Conservation (phyloP, 1,140 invertebrate species). For the Ips nitidus region DNA sequence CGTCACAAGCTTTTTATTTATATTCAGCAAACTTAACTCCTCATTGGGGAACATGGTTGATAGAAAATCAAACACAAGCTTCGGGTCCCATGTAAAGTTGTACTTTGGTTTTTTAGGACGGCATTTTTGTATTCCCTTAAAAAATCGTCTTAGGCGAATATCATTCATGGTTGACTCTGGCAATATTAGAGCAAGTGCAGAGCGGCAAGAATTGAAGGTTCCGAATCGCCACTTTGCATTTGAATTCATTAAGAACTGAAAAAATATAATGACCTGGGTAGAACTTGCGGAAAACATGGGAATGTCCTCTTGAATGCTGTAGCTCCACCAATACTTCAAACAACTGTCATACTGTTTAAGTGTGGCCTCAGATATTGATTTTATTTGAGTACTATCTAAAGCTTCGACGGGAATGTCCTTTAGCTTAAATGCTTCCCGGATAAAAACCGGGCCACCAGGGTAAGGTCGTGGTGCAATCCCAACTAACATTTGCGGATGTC, state of each 20-base stretch:
- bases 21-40: too few species aligned
- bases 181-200: neutral
- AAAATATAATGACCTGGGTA: neutral
- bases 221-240: too few species aligned
- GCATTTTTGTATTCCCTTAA: neutral
- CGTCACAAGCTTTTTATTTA: too few species aligned
- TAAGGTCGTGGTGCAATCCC: neutral
- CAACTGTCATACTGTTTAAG: neutral
- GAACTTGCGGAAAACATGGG: neutral
- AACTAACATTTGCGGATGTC: too few species aligned
- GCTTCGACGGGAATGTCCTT: neutral
- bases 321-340: neutral
- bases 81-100: too few species aligned
- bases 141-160: slow-evolving; percentile 1
- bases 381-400: too few species aligned
- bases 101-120: neutral
- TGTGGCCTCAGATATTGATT: neutral
- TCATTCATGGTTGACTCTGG: neutral
- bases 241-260: neutral
- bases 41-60: too few species aligned
- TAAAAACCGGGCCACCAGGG: slow-evolving; percentile 1
- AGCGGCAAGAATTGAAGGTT: too few species aligned
- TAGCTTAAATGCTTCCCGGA: neutral
- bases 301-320: neutral
- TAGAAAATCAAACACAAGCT: too few species aligned